These are phyloP conservation scores for Laticauda colubrina DNA, from an alignment of 2,113 vertebrate species.

Conservation along the genomic window DNA sequence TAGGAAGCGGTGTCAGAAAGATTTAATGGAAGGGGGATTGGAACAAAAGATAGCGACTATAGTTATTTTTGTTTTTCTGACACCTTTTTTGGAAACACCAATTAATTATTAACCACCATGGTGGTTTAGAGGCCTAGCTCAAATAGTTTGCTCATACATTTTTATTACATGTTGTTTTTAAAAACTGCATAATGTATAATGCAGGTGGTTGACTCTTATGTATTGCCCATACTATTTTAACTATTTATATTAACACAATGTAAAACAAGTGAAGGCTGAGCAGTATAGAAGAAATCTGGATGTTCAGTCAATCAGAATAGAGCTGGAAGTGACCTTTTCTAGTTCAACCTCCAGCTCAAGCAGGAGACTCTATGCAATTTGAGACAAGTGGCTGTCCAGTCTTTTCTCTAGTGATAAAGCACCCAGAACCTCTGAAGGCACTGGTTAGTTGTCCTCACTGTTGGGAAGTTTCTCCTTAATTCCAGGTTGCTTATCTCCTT, in stretches of 20 bases:
- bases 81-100: slow-evolving; percentile 65
- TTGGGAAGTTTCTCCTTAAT: not conserved
- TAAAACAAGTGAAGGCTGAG: not conserved
- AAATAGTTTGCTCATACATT: slow-evolving; percentile 53
- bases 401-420: not conserved
- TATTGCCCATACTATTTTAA: not conserved
- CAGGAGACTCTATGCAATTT: not conserved
- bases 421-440: not conserved
- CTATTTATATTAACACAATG: not conserved
- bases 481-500: not conserved
- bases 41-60: slow-evolving; percentile 61
- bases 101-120: slow-evolving; percentile 69
- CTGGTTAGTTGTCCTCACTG: not conserved
- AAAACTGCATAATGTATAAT: not conserved
- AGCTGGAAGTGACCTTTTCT: not conserved
- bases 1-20: slow-evolving; percentile 67
- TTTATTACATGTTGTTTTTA: slow-evolving; percentile 1
- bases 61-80: slow-evolving; percentile 53
- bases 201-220: not conserved
- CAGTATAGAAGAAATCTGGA: not conserved
- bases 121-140: slow-evolving; percentile 49
- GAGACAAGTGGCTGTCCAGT: not conserved
- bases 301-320: not conserved
- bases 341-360: not conserved
- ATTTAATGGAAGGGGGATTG: slow-evolving; percentile 66